Base-by-base conservation (phyloP, 2,888 invertebrate genomes). In the Hirtodrosophila trivittata region DNA sequence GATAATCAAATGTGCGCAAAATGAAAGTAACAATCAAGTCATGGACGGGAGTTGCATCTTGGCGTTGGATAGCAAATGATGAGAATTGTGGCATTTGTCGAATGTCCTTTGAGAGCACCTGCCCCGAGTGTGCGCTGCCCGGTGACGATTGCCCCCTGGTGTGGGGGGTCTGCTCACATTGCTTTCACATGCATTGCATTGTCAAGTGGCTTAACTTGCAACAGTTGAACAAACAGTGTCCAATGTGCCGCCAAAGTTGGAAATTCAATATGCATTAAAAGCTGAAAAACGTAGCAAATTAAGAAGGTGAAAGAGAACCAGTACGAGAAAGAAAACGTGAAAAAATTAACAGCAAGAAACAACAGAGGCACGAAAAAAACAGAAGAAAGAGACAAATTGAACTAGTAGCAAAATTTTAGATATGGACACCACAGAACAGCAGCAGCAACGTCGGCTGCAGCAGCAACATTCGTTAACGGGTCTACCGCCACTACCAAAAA, bases 111-210 rank as follows among this genome's bases (percentile, higher is more conserved):
- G 99, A 99, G 91, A 97, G 97, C 83, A 98, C 98, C 89, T 99
- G 98, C 89, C 97, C 98, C 1, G 98, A 99, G 91, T 99, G 98
- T 92, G 97, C 97, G 91, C 92, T 97, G 70, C 98, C 98, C 14
- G 98, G 98, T 46, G 98, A 99, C 92, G 98, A 98, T 91, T 99
- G 98, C 89, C 98, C 99, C 10, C 91, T 99, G 89, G 98, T 98
- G 75, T 98, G 98, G 97, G 99, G 99, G 63, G 96, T 97, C 88
- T 99, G 99, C 91, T 97, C 98, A 6, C 99, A 99, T 92, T 98
- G 98, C 92, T 99, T 99, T 91, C 99, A 99, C 91, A 98, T 98
- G 91, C 99, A 99, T 91, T 99, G 99, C 92, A 99, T 99, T 88
- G 97, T 98, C 90, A 99, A 99, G 93, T 99, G 99, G 99, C 93